Evolutionary conservation across 1,140 invertebrate species (phyloP).

Genomic region (Listronotus bonariensis): DNA sequence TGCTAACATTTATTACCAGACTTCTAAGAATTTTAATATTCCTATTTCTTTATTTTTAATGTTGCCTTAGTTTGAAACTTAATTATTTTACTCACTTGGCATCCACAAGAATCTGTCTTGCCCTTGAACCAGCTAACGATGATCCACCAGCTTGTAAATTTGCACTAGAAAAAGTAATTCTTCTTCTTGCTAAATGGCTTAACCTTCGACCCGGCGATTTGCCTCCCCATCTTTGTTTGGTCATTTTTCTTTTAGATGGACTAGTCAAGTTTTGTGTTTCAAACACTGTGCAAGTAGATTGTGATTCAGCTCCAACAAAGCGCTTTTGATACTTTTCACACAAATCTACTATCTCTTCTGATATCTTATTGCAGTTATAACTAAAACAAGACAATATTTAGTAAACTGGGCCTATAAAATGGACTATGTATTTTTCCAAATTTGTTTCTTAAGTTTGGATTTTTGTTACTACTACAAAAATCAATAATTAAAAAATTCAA

Average conservation of each 20-base stretch:
- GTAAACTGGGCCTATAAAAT: too few relatives aligned
- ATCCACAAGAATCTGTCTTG: conserved; percentile 53
- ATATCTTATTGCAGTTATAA: conserved; percentile 65
- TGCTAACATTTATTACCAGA: too few relatives aligned
- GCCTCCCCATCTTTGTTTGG: conserved; percentile 59
- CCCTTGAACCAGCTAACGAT: conserved; percentile 38
- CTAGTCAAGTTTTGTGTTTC: conserved; percentile 59
- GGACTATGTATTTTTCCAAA: too few relatives aligned
- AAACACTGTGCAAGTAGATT: conserved; percentile 66
- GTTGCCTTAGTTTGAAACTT: too few relatives aligned
- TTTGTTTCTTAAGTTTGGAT: too few relatives aligned
- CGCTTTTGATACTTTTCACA: conserved; percentile 64
- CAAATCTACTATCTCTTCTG: conserved; percentile 67
- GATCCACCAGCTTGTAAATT: conserved; percentile 48
- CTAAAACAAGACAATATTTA: conserved; percentile 57
- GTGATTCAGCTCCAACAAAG: conserved; percentile 68
- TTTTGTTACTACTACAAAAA: too few relatives aligned
- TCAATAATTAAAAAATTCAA: too few relatives aligned
- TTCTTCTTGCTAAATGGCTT: conserved; percentile 67
- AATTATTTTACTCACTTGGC: conserved; percentile 44
- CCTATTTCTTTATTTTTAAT: too few relatives aligned
- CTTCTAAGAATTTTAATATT: too few relatives aligned
- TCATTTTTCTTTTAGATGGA: conserved; percentile 61
- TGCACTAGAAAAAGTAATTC: conserved; percentile 67
- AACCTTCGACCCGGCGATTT: conserved; percentile 70